Conservation (phyloP, 2,797 vertebrate genomes). For the Chromobotia macracanthus region DNA sequence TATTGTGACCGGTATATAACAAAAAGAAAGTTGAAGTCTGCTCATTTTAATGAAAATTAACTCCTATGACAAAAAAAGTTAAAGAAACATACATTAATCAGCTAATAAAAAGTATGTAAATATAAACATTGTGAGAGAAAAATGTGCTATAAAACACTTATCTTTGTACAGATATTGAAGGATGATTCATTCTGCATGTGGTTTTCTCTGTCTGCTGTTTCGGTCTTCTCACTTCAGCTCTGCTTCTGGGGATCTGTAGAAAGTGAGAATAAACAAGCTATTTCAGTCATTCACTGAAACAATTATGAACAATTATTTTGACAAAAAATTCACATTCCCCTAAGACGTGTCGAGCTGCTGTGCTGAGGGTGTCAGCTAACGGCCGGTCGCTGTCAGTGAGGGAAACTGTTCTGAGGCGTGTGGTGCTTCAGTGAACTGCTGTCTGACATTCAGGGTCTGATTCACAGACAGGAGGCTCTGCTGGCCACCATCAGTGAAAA, state of each 20-base stretch:
- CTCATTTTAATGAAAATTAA: background rate
- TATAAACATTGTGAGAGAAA: slow-evolving; percentile 29
- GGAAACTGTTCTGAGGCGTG: slow-evolving; percentile 4
- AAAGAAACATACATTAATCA: background rate
- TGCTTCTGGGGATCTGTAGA: slow-evolving; percentile 38
- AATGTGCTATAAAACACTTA: slow-evolving; percentile 14
- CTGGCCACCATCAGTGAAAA: slow-evolving; percentile 98
- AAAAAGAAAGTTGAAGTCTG: background rate
- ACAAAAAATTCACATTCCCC: slow-evolving; percentile 69
- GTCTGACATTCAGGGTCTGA: slow-evolving; percentile 16
- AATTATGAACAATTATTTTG: slow-evolving; percentile 31
- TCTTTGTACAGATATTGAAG: slow-evolving; percentile 30
- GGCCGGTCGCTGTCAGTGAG: slow-evolving; percentile 8
- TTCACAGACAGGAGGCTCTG: slow-evolving; percentile 93
- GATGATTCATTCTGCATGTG: slow-evolving; percentile 51
- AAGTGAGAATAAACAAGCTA: slow-evolving; percentile 39
- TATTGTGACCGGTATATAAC: background rate
- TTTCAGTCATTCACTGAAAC: slow-evolving; percentile 4
- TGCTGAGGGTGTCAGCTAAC: background rate
- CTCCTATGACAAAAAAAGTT: background rate
- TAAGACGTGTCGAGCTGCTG: slow-evolving; percentile 57
- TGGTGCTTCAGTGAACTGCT: background rate
- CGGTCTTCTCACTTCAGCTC: slow-evolving; percentile 30
- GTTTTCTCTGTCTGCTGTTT: slow-evolving; percentile 32
- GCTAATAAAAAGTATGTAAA: background rate